A percentile compares a stretch with the other conserved stretches of the same genome.
Evolutionary conservation across 2,113 vertebrate species (phyloP).

Genomic region (Anhinga anhinga): DNA sequence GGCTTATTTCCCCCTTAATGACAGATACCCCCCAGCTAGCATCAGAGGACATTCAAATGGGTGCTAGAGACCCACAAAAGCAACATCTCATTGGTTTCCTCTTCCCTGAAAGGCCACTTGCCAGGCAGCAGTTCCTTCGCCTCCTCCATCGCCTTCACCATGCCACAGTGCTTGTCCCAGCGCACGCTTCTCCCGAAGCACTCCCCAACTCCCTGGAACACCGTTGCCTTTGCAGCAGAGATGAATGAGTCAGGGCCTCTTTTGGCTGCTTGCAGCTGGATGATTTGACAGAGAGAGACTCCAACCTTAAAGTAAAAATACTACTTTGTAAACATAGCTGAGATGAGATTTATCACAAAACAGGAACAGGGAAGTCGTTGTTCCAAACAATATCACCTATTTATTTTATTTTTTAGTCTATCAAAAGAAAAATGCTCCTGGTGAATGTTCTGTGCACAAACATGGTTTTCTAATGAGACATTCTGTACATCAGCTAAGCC

Average conservation of each 20-base stretch:
- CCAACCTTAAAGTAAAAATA: not conserved
- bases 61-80: not conserved
- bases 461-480: not conserved
- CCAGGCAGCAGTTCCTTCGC: not conserved
- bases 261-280: not conserved
- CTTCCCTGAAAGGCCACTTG: not conserved
- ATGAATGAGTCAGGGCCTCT: not conserved
- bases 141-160: not conserved
- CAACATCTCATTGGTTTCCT: not conserved
- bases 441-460: not conserved
- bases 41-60: not conserved
- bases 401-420: not conserved
- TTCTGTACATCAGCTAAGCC: not conserved
- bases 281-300: not conserved
- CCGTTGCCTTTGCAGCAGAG: not conserved
- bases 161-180: not conserved
- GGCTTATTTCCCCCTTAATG: not conserved
- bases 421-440: not conserved
- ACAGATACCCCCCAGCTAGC: not conserved
- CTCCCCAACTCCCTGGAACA: not conserved
- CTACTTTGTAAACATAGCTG: not conserved
- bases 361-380: not conserved
- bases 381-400: not conserved
- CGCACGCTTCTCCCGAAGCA: not conserved
- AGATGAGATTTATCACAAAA: not conserved